Conservation (phyloP, 2,888 invertebrate species). For the Plebejus anna region DNA sequence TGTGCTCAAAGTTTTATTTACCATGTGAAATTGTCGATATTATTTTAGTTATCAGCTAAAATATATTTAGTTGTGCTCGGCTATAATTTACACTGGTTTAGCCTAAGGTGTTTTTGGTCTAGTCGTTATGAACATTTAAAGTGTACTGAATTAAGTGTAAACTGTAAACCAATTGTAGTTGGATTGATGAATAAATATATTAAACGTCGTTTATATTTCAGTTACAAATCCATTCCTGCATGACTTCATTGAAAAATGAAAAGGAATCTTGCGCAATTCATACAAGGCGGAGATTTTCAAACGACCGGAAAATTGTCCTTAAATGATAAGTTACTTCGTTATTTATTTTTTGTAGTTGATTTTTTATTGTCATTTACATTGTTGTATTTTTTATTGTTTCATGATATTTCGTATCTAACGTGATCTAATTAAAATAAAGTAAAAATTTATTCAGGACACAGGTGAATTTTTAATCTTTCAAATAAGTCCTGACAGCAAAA, state of each 20-base stretch:
- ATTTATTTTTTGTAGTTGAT: not conserved
- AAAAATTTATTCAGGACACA: no score
- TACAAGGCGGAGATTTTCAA: not conserved
- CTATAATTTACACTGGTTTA: conserved; percentile 24
- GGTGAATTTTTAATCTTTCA: no score
- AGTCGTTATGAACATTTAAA: conserved; percentile 42
- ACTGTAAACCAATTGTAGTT: conserved; percentile 39
- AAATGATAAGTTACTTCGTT: not conserved
- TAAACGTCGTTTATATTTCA: conserved; percentile 12
- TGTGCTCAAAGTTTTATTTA: conserved; percentile 20
- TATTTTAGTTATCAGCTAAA: not conserved
- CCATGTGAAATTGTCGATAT: conserved; percentile 4
- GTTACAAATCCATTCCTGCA: not conserved
- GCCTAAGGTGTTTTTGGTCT: conserved; percentile 45
- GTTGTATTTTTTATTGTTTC: not conserved
- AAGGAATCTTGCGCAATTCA: not conserved
- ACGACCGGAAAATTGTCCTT: not conserved
- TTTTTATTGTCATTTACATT: not conserved
- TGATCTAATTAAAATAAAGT: no score
- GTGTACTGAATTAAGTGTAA: conserved; percentile 38
- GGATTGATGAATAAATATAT: conserved; percentile 35
- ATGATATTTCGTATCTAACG: no score
- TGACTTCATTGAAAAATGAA: not conserved
- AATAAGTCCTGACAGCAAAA: no score
- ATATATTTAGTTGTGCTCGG: conserved; percentile 14